Evolutionary conservation across 2,888 invertebrate species (phyloP).

Genomic region (Athetis lepigone): DNA sequence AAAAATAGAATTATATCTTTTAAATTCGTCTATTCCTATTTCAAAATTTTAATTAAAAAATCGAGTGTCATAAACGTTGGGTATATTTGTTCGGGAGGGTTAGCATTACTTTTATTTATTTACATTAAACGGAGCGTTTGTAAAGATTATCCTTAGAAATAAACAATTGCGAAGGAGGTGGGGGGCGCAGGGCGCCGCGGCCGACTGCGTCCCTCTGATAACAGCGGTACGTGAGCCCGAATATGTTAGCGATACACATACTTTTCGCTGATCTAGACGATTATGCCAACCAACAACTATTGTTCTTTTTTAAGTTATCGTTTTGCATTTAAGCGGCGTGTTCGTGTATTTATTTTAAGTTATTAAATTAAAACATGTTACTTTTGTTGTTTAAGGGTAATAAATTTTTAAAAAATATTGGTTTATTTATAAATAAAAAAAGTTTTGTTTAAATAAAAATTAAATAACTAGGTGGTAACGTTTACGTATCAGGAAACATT

Average conservation of each 20-base stretch:
- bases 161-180: constrained; percentile 77
- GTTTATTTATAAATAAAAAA: no score
- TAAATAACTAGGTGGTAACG: no score
- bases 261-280: constrained; percentile 73
- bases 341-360: not conserved
- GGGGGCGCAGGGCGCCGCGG: constrained; percentile 51
- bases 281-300: constrained; percentile 59
- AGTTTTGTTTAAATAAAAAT: no score
- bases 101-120: constrained; percentile 61
- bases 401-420: no score
- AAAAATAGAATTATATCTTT: constrained; percentile 22
- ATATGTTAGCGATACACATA: constrained; percentile 82
- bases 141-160: constrained; percentile 82
- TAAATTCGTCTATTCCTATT: not conserved
- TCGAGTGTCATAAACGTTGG: constrained; percentile 27
- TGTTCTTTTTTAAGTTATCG: constrained; percentile 26
- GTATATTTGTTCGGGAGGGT: constrained; percentile 55
- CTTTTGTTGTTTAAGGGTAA: not conserved
- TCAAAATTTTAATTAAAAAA: constrained; percentile 38
- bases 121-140: constrained; percentile 68
- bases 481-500: no score
- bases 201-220: constrained; percentile 77
- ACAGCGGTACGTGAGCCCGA: constrained; percentile 78
- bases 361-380: not conserved
- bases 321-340: not conserved